Evolutionary conservation across 2,888 invertebrate genomes (phyloP).

Genomic region (Parnassius orleans): DNA sequence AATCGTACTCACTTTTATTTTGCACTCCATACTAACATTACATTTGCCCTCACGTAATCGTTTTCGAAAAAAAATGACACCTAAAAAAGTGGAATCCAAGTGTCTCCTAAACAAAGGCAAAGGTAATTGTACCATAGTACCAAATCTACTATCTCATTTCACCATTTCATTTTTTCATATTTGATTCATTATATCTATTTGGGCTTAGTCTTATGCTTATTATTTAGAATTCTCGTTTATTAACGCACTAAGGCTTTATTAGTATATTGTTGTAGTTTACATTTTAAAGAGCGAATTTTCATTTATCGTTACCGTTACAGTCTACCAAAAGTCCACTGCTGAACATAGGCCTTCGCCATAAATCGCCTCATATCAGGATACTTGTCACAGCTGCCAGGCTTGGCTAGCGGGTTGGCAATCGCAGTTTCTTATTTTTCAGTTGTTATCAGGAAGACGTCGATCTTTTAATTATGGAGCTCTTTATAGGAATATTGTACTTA

Average conservation of each 20-base stretch:
- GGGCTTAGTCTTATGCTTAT: constrained; percentile 18
- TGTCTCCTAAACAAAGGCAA: constrained; percentile 53
- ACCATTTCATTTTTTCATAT: background rate
- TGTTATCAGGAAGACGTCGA: no score
- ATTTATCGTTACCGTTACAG: no score
- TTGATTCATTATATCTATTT: constrained; percentile 18
- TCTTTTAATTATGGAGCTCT: no score
- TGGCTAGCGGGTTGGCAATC: no score
- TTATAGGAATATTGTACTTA: no score
- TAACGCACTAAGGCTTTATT: constrained; percentile 3
- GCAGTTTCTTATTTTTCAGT: no score
- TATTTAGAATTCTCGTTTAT: constrained; percentile 22
- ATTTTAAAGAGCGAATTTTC: no score
- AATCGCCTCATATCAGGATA: no score
- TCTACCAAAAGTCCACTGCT: no score
- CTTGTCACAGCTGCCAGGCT: no score
- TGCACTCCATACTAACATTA: constrained; percentile 42
- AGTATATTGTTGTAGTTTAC: constrained; percentile 7
- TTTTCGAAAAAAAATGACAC: constrained; percentile 43
- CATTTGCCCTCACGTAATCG: constrained; percentile 5
- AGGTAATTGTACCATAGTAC: constrained; percentile 41
- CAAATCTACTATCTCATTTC: no score
- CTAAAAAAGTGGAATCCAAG: constrained; percentile 56
- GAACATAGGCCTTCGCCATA: no score
- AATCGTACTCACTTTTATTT: constrained; percentile 62